Conservation (phyloP, 2,113 vertebrate species). For the Amphilophus citrinellus region DNA sequence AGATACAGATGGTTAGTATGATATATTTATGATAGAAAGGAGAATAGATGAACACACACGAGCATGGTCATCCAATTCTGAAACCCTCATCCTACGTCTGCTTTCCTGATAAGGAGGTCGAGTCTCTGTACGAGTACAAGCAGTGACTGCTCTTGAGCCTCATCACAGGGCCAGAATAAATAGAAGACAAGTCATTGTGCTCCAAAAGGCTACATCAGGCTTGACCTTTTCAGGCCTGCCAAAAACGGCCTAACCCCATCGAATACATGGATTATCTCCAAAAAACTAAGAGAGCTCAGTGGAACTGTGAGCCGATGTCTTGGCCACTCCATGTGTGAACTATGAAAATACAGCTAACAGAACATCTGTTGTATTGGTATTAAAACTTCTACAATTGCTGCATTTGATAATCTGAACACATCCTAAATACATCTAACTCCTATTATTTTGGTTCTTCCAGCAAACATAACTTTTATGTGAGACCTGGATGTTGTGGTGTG, state of each 20-base stretch:
- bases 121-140: background rate
- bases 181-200: background rate
- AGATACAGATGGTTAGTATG: background rate
- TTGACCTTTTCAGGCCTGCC: background rate
- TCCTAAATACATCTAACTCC: background rate
- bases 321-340: too few relatives aligned
- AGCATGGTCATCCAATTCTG: background rate
- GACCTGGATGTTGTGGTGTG: background rate
- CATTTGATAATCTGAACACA: background rate
- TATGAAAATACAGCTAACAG: background rate
- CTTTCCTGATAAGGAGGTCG: background rate
- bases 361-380: background rate
- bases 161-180: background rate
- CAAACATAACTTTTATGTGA: background rate
- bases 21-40: background rate
- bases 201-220: background rate
- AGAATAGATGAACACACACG: background rate
- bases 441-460: background rate
- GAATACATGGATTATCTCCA: background rate
- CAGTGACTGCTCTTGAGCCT: background rate
- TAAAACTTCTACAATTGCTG: background rate
- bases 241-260: background rate
- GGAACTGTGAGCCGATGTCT: background rate
- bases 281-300: background rate
- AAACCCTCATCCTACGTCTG: background rate